Base-by-base conservation (phyloP, 1,140 invertebrate genomes). In the Drosophila sp. region DNA sequence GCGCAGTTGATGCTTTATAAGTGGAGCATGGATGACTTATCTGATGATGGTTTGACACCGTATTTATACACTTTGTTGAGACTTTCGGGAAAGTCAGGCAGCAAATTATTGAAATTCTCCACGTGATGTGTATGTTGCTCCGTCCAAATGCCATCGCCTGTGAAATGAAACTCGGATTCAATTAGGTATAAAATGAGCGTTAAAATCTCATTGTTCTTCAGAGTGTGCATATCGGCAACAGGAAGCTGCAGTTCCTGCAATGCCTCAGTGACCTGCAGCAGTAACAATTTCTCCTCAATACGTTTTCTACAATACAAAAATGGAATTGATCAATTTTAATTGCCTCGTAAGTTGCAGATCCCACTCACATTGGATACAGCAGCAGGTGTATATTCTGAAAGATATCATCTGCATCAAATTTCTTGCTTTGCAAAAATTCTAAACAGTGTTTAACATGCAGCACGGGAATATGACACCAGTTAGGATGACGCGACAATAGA, bases 391-490 rank as follows among this genome's bases (percentile, higher is more conserved):
- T 92, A 64, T 94, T 93, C n/a, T 90, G 72, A 53, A 92, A 92
- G 34, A 94, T 93, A 9, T 93, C 92, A 7, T 91, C 61, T 16
- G 83, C 80, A n/a, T 90, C 65, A 66, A 94, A 94, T 14, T 83
- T 80, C 16, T 83, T 92, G 38, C 92, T 78, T 5, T 58, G 81
- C 27, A 94, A 78, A 76, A 90, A 93, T 34, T 93, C 90, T 27
- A 94, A 90, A 43, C 93, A 93, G 56, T 93, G 91, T 51, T 93
- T 92, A 0, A 94, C 90, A 8, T 93, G 92, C n/a, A 92, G 59
- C 0, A 94, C 66, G 0, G 94, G 92, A n/a, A 93, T 92, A 56
- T 94, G 93, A 14, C 93, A 92, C 93, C 93, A 94, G 73, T 93
- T 94, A 6, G 93, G 93, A 83, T 94, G 94, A 7, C 91, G 82